phyloP scores from a whole-genome alignment of 2,113 vertebrate species.

The Emydura subglobosa region DNA sequence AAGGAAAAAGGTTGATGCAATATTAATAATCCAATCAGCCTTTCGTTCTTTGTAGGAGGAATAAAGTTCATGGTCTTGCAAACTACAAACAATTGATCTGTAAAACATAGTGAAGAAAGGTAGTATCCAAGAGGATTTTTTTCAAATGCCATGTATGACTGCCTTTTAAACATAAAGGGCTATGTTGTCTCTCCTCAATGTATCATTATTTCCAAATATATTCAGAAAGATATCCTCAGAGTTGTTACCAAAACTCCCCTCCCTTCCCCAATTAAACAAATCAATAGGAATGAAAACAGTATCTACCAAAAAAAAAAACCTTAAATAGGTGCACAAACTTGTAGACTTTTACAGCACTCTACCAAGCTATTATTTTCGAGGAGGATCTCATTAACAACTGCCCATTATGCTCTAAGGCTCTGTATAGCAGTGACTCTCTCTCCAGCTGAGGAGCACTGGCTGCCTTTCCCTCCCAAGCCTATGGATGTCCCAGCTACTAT shows the following conservation, averaged over 20 bases:
- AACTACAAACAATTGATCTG: slow-evolving; percentile 55
- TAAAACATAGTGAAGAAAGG: neutral
- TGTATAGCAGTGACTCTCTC: neutral
- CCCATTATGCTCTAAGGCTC: neutral
- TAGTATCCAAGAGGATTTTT: slow-evolving; percentile 7
- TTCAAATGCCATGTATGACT: neutral
- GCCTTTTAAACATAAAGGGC: slow-evolving; percentile 20
- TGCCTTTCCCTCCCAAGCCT: neutral
- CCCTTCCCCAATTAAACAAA: neutral
- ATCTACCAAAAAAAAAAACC: neutral
- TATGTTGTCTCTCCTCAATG: neutral
- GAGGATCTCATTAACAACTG: neutral
- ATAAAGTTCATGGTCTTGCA: slow-evolving; percentile 70
- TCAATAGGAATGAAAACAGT: neutral
- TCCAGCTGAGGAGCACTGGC: neutral
- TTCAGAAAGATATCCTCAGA: neutral
- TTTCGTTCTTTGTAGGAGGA: slow-evolving; percentile 70
- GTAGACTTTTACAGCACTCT: rapidly evolving
- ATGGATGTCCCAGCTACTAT: neutral
- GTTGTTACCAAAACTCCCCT: neutral
- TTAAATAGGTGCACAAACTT: neutral
- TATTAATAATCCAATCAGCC: slow-evolving; percentile 76
- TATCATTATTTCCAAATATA: neutral
- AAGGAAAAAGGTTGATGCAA: slow-evolving; percentile 68
- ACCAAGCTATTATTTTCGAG: neutral